Evolutionary conservation across 92 coral and sea anemone species (phyloP), one percentile per base, ranked within the genome.

Genomic region (Siderastrea radians): DNA sequence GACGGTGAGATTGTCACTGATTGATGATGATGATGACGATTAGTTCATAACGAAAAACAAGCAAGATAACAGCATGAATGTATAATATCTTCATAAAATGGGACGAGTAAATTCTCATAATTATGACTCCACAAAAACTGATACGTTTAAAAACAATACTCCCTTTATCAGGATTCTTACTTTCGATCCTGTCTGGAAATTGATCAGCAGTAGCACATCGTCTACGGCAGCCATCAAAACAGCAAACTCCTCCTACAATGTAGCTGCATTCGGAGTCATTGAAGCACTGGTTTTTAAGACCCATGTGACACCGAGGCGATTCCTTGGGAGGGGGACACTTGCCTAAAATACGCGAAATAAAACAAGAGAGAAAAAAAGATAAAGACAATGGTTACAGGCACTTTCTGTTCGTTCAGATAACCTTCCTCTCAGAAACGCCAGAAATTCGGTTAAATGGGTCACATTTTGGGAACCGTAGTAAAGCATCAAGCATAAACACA

Each of bases 171-270:
- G 6, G 5, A 17, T 8, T 1, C 74, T 62, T 84, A 74, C 87
- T 49, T 62, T 84, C 74, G 43, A 84, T 7, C 53, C 72, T 50
- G 72, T 67, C 74, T 51, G 57, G 83, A 57, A 76, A 76, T 43
- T 51, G 51, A 26, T 78, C 61, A 54, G 77, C 44, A 44, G 75
- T 11, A 17, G 82, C 83, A 62, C 95, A 92, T 68, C 93, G 60
- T 79, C 92, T 71, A 15, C 93, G 92, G 58, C 93, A 92, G 44
- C 95, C 95, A 77, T 92, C 95, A 81, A 89, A 92, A 74, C 95
- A 92, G 67, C 95, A 92, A 14, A 38, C 59, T 54, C 93, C 84
- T 44, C 52, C 72, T 6, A 62, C 70, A 61, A 84, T 49, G 64
- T 73, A 74, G 44, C 80, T 79, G 72, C 95, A 92, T 51, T 89